phyloP scores from a whole-genome alignment of 53 echinoderm and acorn worm species.

The Echinometra lucunter region DNA sequence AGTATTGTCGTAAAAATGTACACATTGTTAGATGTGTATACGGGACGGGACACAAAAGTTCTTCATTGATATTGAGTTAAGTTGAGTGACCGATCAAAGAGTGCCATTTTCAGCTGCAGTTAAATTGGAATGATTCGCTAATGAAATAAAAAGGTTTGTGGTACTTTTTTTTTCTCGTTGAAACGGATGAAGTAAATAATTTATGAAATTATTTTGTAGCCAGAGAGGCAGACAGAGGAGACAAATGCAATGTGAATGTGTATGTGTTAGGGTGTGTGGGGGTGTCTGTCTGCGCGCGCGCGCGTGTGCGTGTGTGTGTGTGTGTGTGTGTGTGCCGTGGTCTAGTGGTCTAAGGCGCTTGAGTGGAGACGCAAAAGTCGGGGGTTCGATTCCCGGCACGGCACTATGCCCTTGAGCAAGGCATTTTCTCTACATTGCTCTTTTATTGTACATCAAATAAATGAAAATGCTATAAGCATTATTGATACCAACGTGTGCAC shows the following conservation, averaged over 20 bases:
- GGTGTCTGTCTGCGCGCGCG: too few relatives aligned
- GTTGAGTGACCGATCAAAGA: neutral
- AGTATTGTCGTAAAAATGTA: neutral
- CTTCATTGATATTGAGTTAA: neutral
- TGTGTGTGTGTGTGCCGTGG: neutral
- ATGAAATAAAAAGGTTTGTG: neutral
- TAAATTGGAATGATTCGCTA: neutral
- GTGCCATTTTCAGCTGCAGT: neutral
- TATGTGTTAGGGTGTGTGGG: neutral
- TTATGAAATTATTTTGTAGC: neutral
- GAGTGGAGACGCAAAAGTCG: too few relatives aligned
- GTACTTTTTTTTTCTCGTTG: neutral
- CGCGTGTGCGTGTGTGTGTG: too few relatives aligned
- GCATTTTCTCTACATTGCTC: too few relatives aligned
- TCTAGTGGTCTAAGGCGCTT: too few relatives aligned
- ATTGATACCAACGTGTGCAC: too few relatives aligned
- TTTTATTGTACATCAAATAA: too few relatives aligned
- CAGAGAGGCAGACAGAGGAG: neutral
- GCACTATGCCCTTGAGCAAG: too few relatives aligned
- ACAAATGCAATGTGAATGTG: neutral
- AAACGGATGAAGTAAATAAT: neutral
- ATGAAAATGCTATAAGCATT: too few relatives aligned
- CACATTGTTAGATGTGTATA: neutral
- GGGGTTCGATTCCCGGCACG: too few relatives aligned
- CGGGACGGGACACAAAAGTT: neutral